Conservation (phyloP, 2,888 invertebrate species). For the Pelosia muscerda region DNA sequence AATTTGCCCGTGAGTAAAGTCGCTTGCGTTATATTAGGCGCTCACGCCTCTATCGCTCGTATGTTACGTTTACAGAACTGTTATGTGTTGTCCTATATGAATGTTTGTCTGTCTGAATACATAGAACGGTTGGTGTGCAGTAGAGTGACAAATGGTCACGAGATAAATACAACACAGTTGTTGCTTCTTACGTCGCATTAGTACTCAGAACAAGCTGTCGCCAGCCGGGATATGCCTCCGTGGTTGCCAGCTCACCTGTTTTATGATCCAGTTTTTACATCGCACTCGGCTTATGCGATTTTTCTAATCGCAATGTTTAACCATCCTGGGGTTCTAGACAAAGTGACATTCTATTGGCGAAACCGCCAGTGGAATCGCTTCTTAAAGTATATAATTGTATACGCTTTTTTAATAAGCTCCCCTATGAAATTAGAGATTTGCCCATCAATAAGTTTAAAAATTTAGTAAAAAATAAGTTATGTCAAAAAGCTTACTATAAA, state of each 20-base stretch:
- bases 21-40: conserved; percentile 33
- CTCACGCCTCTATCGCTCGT: conserved; percentile 29
- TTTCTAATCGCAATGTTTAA: conserved; percentile 65
- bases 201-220: conserved; percentile 38
- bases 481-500: too few relatives aligned
- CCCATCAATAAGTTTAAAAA: too few relatives aligned
- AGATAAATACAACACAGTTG: conserved; percentile 31
- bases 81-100: conserved; percentile 14
- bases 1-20: conserved; percentile 33
- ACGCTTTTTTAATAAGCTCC: too few relatives aligned
- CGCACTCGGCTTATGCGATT: conserved; percentile 66
- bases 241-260: conserved; percentile 65
- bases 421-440: too few relatives aligned
- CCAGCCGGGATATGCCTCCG: conserved; percentile 43
- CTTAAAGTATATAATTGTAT: too few relatives aligned
- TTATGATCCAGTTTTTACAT: conserved; percentile 66
- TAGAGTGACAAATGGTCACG: not conserved
- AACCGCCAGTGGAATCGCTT: too few relatives aligned
- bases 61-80: conserved; percentile 19
- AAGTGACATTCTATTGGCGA: too few relatives aligned
- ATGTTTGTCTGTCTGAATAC: not conserved
- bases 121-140: not conserved
- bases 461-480: too few relatives aligned
- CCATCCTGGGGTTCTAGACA: too few relatives aligned
- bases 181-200: conserved; percentile 18